Conservation (phyloP, 1,140 invertebrate species). For the Sitophilus oryzae region DNA sequence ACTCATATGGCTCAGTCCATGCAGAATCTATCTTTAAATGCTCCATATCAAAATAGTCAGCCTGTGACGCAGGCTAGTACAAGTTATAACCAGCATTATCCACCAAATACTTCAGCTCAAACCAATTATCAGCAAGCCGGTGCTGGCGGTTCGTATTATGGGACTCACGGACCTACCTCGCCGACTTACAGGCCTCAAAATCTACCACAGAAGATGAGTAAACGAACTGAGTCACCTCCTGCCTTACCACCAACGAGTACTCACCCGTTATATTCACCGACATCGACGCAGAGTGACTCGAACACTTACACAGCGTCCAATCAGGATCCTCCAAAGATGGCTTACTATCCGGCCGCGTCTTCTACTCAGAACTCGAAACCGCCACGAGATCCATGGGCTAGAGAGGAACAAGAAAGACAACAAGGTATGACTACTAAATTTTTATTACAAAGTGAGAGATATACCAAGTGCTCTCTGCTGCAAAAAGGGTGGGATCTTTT, state of each 20-base stretch:
- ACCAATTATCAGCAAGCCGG: slow-evolving; percentile 10
- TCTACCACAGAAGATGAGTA: slow-evolving; percentile 44
- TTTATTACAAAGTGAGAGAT: too few species aligned
- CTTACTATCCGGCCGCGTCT: slow-evolving; percentile 55
- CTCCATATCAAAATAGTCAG: slow-evolving; percentile 26
- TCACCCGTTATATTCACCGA: slow-evolving; percentile 60
- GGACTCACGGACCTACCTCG: slow-evolving; percentile 47
- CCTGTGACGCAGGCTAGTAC: slow-evolving; percentile 30
- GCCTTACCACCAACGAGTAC: slow-evolving; percentile 67
- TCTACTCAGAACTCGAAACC: slow-evolving; percentile 37
- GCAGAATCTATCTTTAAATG: slow-evolving; percentile 39
- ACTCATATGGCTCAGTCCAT: slow-evolving; percentile 39
- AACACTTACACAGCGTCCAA: slow-evolving; percentile 58
- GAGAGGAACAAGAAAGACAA: slow-evolving; percentile 81
- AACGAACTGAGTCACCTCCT: slow-evolving; percentile 51
- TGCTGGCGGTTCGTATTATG: slow-evolving; percentile 10
- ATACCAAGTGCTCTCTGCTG: too few species aligned
- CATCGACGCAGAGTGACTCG: background rate
- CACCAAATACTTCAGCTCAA: slow-evolving; percentile 32
- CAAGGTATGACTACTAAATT: slow-evolving; percentile 43
- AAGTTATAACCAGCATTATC: slow-evolving; percentile 40
- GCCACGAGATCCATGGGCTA: slow-evolving; percentile 74
- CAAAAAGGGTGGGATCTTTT: too few species aligned
- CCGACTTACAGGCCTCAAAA: slow-evolving; percentile 43
- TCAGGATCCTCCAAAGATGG: slow-evolving; percentile 68